These are phyloP conservation scores for Probosciger aterrimus DNA, from an alignment of 2,113 vertebrate species.

Conservation along the genomic window DNA sequence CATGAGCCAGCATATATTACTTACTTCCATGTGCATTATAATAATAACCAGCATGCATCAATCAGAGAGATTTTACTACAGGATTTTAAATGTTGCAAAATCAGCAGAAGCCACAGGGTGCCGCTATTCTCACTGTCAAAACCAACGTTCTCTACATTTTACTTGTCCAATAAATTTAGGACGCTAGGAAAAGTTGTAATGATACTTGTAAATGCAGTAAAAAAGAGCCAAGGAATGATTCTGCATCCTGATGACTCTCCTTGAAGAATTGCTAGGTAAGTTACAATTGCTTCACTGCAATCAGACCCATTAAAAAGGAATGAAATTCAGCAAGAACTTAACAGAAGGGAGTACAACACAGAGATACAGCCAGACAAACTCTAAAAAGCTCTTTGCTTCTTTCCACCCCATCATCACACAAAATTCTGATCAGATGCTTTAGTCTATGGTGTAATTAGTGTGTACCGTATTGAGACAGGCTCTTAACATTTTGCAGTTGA, in stretches of 20 bases:
- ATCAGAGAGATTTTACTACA: background rate
- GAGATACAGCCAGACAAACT: background rate
- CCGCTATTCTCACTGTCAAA: background rate
- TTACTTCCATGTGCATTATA: fast-evolving
- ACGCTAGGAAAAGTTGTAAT: background rate
- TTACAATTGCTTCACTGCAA: background rate
- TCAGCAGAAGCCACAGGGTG: background rate
- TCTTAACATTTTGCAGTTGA: background rate
- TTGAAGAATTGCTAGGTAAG: fast-evolving
- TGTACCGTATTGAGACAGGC: background rate
- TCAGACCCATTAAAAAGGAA: background rate
- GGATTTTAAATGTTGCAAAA: background rate
- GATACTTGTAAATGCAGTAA: background rate
- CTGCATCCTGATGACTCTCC: background rate
- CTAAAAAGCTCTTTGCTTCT: background rate
- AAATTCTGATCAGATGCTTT: background rate
- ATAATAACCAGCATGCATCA: background rate
- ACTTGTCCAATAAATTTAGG: background rate
- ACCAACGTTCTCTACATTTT: fast-evolving
- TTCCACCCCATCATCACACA: background rate
- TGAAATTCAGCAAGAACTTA: background rate
- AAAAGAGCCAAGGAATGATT: background rate
- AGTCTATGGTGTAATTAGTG: background rate
- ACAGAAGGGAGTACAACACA: background rate
- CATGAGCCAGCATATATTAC: background rate